These are phyloP conservation scores for Heterotilapia buettikoferi DNA, from an alignment of 2,113 vertebrate species.

Conservation along the genomic window DNA sequence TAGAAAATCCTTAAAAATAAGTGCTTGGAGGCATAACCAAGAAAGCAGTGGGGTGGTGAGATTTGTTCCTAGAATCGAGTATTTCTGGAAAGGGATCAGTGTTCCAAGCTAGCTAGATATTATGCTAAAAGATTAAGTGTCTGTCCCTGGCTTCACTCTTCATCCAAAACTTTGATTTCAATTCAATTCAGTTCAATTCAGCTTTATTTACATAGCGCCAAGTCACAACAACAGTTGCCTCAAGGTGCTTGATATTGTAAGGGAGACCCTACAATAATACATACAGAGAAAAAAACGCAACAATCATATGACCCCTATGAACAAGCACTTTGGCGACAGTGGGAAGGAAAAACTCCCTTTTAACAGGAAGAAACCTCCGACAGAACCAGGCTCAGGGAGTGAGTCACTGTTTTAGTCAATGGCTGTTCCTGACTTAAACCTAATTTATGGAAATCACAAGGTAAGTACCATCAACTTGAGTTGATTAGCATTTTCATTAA, in stretches of 20 bases:
- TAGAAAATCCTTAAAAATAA: background rate
- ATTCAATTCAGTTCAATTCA: background rate
- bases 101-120: background rate
- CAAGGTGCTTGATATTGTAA: background rate
- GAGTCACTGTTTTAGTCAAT: background rate
- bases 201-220: background rate
- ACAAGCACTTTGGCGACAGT: background rate
- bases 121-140: background rate
- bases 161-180: background rate
- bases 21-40: background rate
- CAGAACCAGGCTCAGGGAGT: background rate
- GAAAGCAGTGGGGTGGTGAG: background rate
- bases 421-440: background rate
- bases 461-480: background rate
- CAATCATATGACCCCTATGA: background rate
- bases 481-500: background rate
- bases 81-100: background rate
- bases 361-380: rapidly evolving
- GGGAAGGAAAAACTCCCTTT: background rate
- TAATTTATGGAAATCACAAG: background rate
- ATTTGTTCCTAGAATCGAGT: background rate
- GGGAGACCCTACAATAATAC: background rate
- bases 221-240: background rate
- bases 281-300: background rate
- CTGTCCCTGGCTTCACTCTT: background rate